phyloP scores from a whole-genome alignment of 1,140 invertebrate genomes.

The Anastrepha ludens region DNA sequence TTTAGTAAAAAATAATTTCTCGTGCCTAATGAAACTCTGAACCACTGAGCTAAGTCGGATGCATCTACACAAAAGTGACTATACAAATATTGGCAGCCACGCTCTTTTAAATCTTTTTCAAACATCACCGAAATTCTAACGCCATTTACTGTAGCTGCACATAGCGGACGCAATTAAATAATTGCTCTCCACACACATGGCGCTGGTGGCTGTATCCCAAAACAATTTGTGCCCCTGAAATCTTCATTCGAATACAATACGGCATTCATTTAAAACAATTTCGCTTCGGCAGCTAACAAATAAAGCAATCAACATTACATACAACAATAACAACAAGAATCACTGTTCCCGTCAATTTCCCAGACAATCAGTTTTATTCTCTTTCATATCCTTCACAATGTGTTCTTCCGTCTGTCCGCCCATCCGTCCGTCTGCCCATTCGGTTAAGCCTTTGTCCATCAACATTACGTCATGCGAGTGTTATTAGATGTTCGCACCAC shows the following conservation, averaged over 20 bases:
- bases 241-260: background rate
- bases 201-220: background rate
- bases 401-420: conserved; percentile 44
- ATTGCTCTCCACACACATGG: conserved; percentile 33
- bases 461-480: conserved; percentile 65
- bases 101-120: too few species aligned
- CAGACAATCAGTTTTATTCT: conserved; percentile 41
- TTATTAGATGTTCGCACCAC: conserved; percentile 13
- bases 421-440: conserved; percentile 67
- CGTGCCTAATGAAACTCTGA: too few species aligned
- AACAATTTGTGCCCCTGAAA: conserved; percentile 30
- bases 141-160: background rate
- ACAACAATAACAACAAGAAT: conserved; percentile 21
- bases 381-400: conserved; percentile 19
- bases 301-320: conserved; percentile 69
- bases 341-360: conserved; percentile 49
- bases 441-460: conserved; percentile 69
- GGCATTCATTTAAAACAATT: conserved; percentile 47
- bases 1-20: too few species aligned
- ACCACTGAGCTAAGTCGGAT: background rate
- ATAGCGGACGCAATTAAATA: conserved; percentile 46
- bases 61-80: background rate
- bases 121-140: background rate
- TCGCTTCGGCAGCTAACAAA: conserved; percentile 64
- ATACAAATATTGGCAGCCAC: background rate